Evolutionary conservation across 2,888 invertebrate species (phyloP).

Genomic region (Lepidonotus clava): DNA sequence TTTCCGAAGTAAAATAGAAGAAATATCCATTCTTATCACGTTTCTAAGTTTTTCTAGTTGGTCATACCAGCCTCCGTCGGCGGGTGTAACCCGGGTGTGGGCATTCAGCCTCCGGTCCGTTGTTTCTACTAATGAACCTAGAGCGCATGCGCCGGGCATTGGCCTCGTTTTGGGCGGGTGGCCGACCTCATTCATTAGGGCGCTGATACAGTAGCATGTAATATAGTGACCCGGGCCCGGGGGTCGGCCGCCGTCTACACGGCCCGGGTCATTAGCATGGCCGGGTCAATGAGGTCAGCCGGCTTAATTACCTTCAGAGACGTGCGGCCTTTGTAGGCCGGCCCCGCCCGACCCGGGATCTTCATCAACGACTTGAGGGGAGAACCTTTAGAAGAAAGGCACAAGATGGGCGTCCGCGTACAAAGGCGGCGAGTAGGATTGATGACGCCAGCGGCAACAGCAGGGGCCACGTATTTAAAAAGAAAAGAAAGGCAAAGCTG

Average conservation of each 20-base stretch:
- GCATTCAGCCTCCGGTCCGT: too few relatives aligned
- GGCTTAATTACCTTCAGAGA: slow-evolving; percentile 38
- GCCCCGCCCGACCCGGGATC: background rate
- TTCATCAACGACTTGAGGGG: slow-evolving; percentile 35
- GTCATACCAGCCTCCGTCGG: too few relatives aligned
- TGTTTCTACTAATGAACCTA: slow-evolving; percentile 45
- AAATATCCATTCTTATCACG: too few relatives aligned
- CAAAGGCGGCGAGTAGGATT: slow-evolving; percentile 1
- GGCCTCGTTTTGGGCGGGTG: slow-evolving; percentile 41
- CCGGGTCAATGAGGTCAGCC: slow-evolving; percentile 42
- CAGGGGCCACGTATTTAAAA: slow-evolving; percentile 19
- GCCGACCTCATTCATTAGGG: slow-evolving; percentile 39
- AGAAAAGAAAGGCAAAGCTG: background rate
- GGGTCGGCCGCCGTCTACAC: background rate
- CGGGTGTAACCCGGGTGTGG: too few relatives aligned
- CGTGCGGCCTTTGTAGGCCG: slow-evolving; percentile 8
- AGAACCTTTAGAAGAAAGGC: slow-evolving; percentile 39
- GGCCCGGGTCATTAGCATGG: slow-evolving; percentile 37
- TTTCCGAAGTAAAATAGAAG: too few relatives aligned
- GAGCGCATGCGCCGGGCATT: slow-evolving; percentile 31
- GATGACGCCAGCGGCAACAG: background rate
- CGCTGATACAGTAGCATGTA: slow-evolving; percentile 44
- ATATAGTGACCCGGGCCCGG: background rate
- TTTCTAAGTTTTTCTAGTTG: too few relatives aligned
- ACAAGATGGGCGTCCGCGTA: background rate